Base-by-base conservation (phyloP, 1,140 invertebrate species). In the Aphaenogaster floridana region DNA sequence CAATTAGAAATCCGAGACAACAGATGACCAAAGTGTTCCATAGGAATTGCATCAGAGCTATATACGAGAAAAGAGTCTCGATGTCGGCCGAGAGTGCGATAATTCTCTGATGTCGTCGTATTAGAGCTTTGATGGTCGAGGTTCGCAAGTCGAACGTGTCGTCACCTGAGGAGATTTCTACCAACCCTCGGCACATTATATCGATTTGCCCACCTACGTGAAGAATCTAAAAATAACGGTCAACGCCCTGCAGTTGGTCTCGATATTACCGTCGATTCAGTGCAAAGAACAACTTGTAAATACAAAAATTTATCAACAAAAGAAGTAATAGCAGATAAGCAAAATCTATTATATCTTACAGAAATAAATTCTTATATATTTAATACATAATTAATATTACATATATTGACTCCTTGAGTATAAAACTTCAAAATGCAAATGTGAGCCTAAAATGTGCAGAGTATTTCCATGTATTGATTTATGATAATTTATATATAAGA, bases 201-300 rank as follows among this genome's bases (percentile, higher is more conserved):
- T 88, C 86, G 39, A 85, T 57, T 68, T 88, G 86, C 5, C 81
- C 81, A 72, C 83, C 86, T 36, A 88, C 80, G 17, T 88, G 86
- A 66, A 88, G 81, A 61, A 88, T 68, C 86, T 88, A 87, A 72
- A 84, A 87, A 86, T 86, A 78, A 57, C 84, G 69, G 80, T 84
- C 80, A 76, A 84, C 69, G 80, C 80, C 80, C 80, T 84, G 28
- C 42, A 61, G 34, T 11, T 59, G 17, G 45, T 81, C 50, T 8
- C 50, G 39, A 50, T 21, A 48, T 69, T 57, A 21, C 3, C n/a
- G 1, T 0, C 21, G 7, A 80, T 36, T 71, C 39, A 71, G 28
- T 45, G 6, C 15, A 45, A 52, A 71, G 39, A 71, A 81, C 5
- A 81, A 48, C 36, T 57, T 57, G 66, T 45, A 15, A 57, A 52